Conservation (phyloP, 2,797 vertebrate species). For the Orientallactaga sibirica region DNA sequence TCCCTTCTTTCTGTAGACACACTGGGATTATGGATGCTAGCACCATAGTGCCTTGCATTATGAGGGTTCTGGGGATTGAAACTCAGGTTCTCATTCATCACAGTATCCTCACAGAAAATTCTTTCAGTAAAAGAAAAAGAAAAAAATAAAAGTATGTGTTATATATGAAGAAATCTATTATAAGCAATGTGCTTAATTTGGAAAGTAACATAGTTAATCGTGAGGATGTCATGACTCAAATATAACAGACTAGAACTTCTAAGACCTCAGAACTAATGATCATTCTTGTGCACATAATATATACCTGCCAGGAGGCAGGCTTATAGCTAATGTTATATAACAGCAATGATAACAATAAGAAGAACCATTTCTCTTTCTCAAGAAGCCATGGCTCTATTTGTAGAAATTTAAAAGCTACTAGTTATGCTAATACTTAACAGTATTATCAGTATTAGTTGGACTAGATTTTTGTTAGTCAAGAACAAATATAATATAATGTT, state of each 20-base stretch:
- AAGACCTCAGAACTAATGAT: not conserved
- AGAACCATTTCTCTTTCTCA: not conserved
- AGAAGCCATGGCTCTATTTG: not conserved
- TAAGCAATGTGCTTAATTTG: not conserved
- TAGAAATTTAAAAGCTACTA: not conserved
- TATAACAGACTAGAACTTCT: not conserved
- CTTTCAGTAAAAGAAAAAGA: not conserved
- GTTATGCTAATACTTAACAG: slow-evolving; percentile 1
- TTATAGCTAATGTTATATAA: not conserved
- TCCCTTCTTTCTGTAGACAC: no score
- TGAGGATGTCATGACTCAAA: not conserved
- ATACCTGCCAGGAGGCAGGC: not conserved
- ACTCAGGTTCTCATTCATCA: not conserved
- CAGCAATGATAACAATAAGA: slow-evolving; percentile 1
- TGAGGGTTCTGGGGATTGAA: no score
- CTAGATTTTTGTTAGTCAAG: not conserved
- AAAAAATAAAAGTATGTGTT: not conserved
- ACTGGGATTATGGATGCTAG: no score
- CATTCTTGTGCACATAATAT: not conserved
- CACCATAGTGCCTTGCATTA: no score
- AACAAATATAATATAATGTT: not conserved
- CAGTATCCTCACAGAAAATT: not conserved
- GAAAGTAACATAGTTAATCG: not conserved
- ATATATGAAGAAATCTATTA: not conserved
- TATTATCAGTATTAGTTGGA: not conserved